Conservation (phyloP, 2,888 invertebrate genomes). For the Brachyopa scutellaris region DNA sequence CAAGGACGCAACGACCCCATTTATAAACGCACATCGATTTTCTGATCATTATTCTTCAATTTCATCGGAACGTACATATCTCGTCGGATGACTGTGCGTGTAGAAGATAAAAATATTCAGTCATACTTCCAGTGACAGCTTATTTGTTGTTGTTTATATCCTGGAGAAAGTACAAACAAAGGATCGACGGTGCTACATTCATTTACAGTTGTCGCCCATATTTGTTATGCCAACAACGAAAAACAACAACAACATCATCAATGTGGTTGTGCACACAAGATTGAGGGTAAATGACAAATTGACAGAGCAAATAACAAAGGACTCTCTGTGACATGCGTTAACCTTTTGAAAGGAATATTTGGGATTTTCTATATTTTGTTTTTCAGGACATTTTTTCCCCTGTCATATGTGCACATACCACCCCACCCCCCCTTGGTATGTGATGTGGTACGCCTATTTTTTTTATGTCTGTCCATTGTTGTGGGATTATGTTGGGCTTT, state of each 20-base stretch:
- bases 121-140: constrained; percentile 20
- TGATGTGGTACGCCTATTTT: constrained; percentile 8
- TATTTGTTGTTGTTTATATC: constrained; percentile 9
- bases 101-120: not conserved
- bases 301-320: constrained; percentile 61
- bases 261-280: constrained; percentile 34
- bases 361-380: constrained; percentile 17
- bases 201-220: constrained; percentile 33
- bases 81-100: not conserved
- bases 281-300: constrained; percentile 62
- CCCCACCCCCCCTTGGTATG: no score
- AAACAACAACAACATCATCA: constrained; percentile 44
- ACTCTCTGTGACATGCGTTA: constrained; percentile 56
- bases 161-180: constrained; percentile 6
- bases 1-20: no score
- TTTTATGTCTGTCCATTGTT: constrained; percentile 31
- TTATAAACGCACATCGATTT: no score
- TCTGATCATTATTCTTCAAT: constrained; percentile 5
- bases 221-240: constrained; percentile 32
- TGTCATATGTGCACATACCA: no score
- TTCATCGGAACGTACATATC: not conserved
- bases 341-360: constrained; percentile 41
- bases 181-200: constrained; percentile 9
- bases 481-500: constrained; percentile 17
- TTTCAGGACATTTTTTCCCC: not conserved